Evolutionary conservation across 2,113 vertebrate species (phyloP).

Genomic region (Neoarius graeffei): DNA sequence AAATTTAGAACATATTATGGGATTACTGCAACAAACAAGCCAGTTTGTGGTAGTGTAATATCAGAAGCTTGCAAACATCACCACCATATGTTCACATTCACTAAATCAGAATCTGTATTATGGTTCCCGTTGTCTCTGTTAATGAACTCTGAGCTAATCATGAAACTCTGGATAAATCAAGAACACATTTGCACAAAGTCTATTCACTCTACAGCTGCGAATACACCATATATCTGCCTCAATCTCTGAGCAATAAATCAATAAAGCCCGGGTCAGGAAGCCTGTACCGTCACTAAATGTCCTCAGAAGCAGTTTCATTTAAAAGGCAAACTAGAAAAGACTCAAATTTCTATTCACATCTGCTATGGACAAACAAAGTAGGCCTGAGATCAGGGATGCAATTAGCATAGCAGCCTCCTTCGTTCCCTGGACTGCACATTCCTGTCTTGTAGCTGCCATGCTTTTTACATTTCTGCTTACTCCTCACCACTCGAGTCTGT

Average conservation of each 20-base stretch:
- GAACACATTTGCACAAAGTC: not conserved
- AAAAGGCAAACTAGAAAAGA: not conserved
- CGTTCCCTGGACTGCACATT: not conserved
- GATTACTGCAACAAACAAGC: not conserved
- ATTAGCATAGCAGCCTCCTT: not conserved
- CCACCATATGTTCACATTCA: slow-evolving; percentile 9
- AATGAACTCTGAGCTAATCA: not conserved
- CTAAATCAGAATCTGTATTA: not conserved
- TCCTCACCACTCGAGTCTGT: not conserved
- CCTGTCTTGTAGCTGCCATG: not conserved
- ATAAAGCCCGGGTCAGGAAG: not conserved
- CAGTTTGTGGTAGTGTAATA: not conserved
- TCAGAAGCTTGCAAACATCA: not conserved
- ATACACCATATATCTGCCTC: not conserved
- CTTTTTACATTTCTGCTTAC: slow-evolving; percentile 7
- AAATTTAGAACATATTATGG: not conserved
- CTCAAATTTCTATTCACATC: not conserved
- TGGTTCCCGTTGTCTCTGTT: not conserved
- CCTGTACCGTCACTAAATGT: not conserved
- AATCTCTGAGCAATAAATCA: not conserved
- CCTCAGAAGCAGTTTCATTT: not conserved
- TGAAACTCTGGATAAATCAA: not conserved
- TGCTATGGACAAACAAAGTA: not conserved
- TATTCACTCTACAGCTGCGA: not conserved
- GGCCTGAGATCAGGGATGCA: not conserved